These are phyloP conservation scores for Trypoxylon attenuatum DNA, from an alignment of 2,888 invertebrate species.

Conservation along the genomic window DNA sequence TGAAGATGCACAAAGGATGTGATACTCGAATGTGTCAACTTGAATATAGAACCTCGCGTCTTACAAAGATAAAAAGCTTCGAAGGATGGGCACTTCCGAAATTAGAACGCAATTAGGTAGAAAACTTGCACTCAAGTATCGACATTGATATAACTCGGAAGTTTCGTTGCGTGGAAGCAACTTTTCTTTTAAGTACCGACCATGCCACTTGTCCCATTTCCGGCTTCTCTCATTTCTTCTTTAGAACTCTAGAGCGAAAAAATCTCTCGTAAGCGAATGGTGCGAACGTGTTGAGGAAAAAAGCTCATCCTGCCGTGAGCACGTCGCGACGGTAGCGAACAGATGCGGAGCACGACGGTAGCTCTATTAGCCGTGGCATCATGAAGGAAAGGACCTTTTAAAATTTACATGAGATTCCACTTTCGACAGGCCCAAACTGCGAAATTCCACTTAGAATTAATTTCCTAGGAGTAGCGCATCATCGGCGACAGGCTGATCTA, in stretches of 20 bases:
- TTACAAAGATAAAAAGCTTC: neutral
- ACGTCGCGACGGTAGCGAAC: slow-evolving; percentile 32
- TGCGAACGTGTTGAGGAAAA: slow-evolving; percentile 19
- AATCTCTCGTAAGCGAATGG: slow-evolving; percentile 6
- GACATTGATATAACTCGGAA: slow-evolving; percentile 31
- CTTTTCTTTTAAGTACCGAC: slow-evolving; percentile 28
- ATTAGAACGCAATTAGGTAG: slow-evolving; percentile 63
- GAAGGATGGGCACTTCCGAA: slow-evolving; percentile 28
- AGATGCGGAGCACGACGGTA: slow-evolving; percentile 45
- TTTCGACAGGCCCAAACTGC: slow-evolving; percentile 1
- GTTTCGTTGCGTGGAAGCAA: slow-evolving; percentile 32
- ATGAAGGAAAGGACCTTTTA: slow-evolving; percentile 18
- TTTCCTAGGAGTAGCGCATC: too few species aligned
- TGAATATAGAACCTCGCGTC: neutral
- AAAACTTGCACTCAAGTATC: too few species aligned
- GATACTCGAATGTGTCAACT: too few species aligned
- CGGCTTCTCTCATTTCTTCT: slow-evolving; percentile 31
- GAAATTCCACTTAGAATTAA: neutral
- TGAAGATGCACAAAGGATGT: too few species aligned
- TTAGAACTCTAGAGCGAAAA: slow-evolving; percentile 4
- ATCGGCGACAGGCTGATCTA: too few species aligned
- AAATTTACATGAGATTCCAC: slow-evolving; percentile 30
- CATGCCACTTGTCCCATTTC: slow-evolving; percentile 47
- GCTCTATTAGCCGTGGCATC: slow-evolving; percentile 24
- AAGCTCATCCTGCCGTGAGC: too few species aligned